Evolutionary conservation across 2,113 vertebrate genomes (phyloP), one percentile per base, ranked within the genome.

Genomic region (Hemiprocne comata): DNA sequence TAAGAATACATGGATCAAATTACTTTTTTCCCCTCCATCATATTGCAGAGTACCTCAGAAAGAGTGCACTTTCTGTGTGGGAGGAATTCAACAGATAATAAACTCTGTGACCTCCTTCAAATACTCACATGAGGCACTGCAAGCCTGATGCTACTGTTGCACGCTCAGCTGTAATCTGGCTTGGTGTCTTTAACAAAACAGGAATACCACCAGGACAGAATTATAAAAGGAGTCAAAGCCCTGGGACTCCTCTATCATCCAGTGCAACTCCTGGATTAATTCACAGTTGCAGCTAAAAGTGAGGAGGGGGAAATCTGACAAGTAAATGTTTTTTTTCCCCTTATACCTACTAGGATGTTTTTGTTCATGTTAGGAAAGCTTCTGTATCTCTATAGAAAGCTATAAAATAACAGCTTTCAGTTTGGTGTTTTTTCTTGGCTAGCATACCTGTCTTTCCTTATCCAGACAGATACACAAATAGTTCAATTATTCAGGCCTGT

Each of bases 111-210:
- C 73, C 76, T 51, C 46, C 51, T 58, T 58, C 38, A 38, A 0
- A 28, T 55, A 33, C 60, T 90, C 26, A 6, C 11, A 3, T 6
- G 48, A 53, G 50, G 50, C n/a, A 5, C 65, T 19, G 12, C 28
- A 64, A 64, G 89, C 57, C 65, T 61, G 24, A 29, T 89, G 89
- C 53, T 67, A 2, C 89, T 82, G 54, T 82, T 78, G 44, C 12
- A 3, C 38, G 69, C 70, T 69, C 2, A 2, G 17, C 80, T 73
- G 16, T 89, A 51, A 62, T 94, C 74, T 95, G 58, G 23, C 17
- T 62, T 79, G 73, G 73, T 91, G 29, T 85, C 78, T 96, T 62
- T 58, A 64, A 62, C 21, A 13, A 8, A 85, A 89, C n/a, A 70
- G 66, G 48, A 87, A 15, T n/a, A 76, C 3, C 33, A 31, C 13